Evolutionary conservation across 2,113 vertebrate genomes (phyloP), one percentile per base, ranked within the genome.

Genomic region (Anhinga rufa): DNA sequence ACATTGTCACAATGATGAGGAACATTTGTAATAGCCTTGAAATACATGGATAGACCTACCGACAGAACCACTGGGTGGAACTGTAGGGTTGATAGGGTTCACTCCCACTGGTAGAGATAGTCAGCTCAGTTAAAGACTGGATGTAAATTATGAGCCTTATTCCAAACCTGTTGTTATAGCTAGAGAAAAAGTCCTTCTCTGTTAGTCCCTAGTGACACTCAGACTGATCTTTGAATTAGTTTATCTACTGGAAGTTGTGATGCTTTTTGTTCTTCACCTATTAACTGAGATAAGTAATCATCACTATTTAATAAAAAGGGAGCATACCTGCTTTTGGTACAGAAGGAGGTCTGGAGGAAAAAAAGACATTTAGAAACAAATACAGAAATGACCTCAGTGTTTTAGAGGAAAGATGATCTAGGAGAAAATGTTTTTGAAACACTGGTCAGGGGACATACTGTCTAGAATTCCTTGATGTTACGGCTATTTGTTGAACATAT

Each of bases 21-120:
- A 86, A 14, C 10, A 31, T 48, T 49, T 62, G 3, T 20, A 48
- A 29, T 4, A 9, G 21, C n/a, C 1, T 0, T 62, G 9, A 77
- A 81, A 60, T 54, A 46, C 9, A 7, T 0, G 10, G 19, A 11
- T n/a, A 48, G 24, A 44, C 3, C 9, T 3, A 15, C 28, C 0
- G 3, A 18, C 16, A 91, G 46, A 70, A 32, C 18, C 21, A 69
- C 10, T 4, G 54, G 19, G 36, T n/a, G 25, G 46, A 65, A 66
- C 31, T 29, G n/a, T 17, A 65, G 16, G 11, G 29, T 40, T 4
- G 3, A 1, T 4, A 80, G 14, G 22, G 6, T 51, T 78, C 24
- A 24, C 3, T 70, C 25, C 12, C 13, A 58, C 14, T 34, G 24
- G 11, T 6, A 82, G 60, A 86, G 19, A 57, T 3, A 26, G 31